These are phyloP conservation scores for Acleris sparsana DNA, from an alignment of 2,888 invertebrate species.

Conservation along the genomic window DNA sequence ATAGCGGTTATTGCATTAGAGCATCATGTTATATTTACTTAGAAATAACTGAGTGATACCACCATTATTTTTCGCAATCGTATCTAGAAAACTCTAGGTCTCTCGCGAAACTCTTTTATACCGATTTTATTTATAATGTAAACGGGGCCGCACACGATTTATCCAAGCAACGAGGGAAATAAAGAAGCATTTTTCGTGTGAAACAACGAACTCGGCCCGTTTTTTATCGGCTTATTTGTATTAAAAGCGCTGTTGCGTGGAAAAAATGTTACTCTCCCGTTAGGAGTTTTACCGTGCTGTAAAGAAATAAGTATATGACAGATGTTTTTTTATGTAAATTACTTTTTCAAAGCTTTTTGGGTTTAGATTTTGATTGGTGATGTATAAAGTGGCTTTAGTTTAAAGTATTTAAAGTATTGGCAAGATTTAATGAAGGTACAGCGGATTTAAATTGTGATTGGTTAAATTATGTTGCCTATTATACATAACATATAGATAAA, in stretches of 20 bases:
- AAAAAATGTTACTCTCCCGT: conserved; percentile 51
- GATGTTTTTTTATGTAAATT: conserved; percentile 40
- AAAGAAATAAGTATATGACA: conserved; percentile 40
- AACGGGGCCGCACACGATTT: conserved; percentile 53
- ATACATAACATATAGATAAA: no score
- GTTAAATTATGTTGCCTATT: no score
- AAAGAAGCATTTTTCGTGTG: conserved; percentile 53
- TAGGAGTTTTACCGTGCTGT: conserved; percentile 35
- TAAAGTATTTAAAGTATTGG: no score
- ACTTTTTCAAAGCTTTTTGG: conserved; percentile 31
- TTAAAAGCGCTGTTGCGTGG: conserved; percentile 56
- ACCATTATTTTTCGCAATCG: not conserved
- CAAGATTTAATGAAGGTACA: no score
- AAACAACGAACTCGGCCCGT: conserved; percentile 56
- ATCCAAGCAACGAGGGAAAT: conserved; percentile 54
- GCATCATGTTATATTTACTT: no score
- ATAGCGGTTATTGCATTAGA: no score
- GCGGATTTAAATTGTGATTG: no score
- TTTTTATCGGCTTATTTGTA: conserved; percentile 64
- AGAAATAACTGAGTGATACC: no score
- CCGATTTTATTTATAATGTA: conserved; percentile 58
- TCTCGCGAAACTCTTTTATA: conserved; percentile 39
- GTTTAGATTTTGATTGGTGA: no score
- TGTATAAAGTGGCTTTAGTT: no score
- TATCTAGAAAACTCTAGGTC: conserved; percentile 23